A percentile compares a stretch with the other conserved stretches of the same genome.
These are phyloP conservation scores for Acleris holmiana DNA, from an alignment of 2,888 invertebrate species.

Conservation along the genomic window DNA sequence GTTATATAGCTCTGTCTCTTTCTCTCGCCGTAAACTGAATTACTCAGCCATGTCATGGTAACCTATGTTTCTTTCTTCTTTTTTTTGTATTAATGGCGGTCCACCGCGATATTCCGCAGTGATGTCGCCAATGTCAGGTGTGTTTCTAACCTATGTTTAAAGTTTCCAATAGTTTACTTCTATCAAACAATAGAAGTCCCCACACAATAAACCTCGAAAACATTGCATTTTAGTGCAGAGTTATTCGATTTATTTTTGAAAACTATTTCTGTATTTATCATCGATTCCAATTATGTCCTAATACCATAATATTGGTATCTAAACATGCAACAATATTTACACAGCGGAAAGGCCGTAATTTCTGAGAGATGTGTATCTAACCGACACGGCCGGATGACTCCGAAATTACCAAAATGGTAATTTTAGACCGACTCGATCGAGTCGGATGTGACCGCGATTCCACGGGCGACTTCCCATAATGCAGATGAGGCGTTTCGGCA, in stretches of 20 bases:
- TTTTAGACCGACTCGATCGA: constrained; percentile 6
- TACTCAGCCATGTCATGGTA: too few relatives aligned
- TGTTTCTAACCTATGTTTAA: too few relatives aligned
- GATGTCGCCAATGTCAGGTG: too few relatives aligned
- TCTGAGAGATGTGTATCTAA: constrained; percentile 6
- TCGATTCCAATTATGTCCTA: neutral
- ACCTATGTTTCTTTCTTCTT: too few relatives aligned
- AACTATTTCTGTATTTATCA: neutral
- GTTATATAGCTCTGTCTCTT: too few relatives aligned
- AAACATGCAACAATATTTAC: neutral
- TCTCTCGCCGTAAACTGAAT: too few relatives aligned
- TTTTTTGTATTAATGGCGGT: too few relatives aligned
- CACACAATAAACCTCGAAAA: too few relatives aligned
- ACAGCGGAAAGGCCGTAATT: constrained; percentile 5
- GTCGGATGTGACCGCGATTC: constrained; percentile 5
- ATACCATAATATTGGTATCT: neutral
- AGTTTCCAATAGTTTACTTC: too few relatives aligned
- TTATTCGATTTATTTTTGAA: neutral
- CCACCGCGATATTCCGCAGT: too few relatives aligned
- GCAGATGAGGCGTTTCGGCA: constrained; percentile 6
- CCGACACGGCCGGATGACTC: neutral
- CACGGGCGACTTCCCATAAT: neutral
- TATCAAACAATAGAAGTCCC: too few relatives aligned
- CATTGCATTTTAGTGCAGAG: too few relatives aligned
- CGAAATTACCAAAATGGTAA: constrained; percentile 13